These are phyloP conservation scores for Latheticus oryzae DNA, from an alignment of 2,888 invertebrate genomes.

Conservation along the genomic window DNA sequence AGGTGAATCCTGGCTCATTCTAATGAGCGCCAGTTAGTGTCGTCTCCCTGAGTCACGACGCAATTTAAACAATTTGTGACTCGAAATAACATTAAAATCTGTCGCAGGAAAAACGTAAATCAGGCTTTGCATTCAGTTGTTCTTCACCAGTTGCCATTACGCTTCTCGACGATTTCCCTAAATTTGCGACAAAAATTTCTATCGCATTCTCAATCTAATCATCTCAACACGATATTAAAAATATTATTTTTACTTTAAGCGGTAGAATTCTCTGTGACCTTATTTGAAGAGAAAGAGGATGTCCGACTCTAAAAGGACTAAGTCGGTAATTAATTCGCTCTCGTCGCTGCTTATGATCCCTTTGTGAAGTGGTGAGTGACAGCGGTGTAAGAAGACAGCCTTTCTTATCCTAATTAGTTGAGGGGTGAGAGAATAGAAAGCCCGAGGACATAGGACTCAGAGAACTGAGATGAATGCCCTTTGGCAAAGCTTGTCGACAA, in stretches of 20 bases:
- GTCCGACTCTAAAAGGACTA: constrained; percentile 26
- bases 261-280: background rate
- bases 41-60: constrained; percentile 67
- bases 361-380: constrained; percentile 46
- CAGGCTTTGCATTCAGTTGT: constrained; percentile 65
- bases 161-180: constrained; percentile 42
- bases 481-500: constrained; percentile 23
- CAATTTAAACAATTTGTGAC: constrained; percentile 70
- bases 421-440: constrained; percentile 49
- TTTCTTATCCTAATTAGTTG: constrained; percentile 49
- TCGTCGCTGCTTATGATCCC: constrained; percentile 42
- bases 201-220: constrained; percentile 24
- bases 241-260: background rate
- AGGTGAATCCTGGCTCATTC: constrained; percentile 64
- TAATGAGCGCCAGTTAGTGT: constrained; percentile 68
- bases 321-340: constrained; percentile 46
- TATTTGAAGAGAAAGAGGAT: constrained; percentile 20
- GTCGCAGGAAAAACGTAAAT: constrained; percentile 67
- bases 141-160: constrained; percentile 53
- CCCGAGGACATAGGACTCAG: constrained; percentile 37
- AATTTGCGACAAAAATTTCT: constrained; percentile 29
- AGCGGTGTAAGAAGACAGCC: constrained; percentile 47
- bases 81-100: constrained; percentile 69
- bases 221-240: constrained; percentile 14
- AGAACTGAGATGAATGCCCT: constrained; percentile 37